phyloP scores from a whole-genome alignment of 1,140 invertebrate species.

The Bursaphelenchus mucronatus region DNA sequence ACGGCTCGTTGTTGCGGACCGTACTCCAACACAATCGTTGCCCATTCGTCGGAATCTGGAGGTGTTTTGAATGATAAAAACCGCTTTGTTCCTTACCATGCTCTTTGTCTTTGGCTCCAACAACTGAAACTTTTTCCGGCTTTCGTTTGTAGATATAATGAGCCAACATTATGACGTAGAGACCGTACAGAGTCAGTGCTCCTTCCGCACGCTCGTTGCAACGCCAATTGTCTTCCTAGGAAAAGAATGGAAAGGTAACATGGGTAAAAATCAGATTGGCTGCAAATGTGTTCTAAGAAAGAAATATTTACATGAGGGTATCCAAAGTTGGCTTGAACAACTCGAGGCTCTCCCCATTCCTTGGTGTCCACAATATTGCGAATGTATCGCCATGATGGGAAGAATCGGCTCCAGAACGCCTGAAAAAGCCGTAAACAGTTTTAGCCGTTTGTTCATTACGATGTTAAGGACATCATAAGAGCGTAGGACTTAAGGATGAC shows the following conservation, averaged over 20 bases:
- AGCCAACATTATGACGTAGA: constrained; percentile 66
- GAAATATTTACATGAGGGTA: constrained; percentile 15
- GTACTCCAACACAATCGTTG: constrained; percentile 25
- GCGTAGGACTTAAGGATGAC: no score
- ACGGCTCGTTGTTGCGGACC: constrained; percentile 66
- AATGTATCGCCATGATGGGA: constrained; percentile 24
- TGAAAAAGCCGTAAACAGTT: neutral
- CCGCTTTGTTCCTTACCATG: neutral
- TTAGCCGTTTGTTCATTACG: no score
- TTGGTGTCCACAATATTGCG: constrained; percentile 21
- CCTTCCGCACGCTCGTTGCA: constrained; percentile 20
- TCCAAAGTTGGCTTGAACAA: constrained; percentile 11
- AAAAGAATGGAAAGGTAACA: constrained; percentile 11
- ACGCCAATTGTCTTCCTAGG: constrained; percentile 15
- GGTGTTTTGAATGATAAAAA: constrained; percentile 66
- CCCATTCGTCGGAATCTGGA: constrained; percentile 39
- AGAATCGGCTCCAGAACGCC: constrained; percentile 30
- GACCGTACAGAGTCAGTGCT: constrained; percentile 12
- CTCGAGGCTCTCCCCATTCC: constrained; percentile 25
- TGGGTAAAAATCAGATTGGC: neutral
- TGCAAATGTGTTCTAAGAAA: no score
- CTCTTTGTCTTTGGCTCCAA: constrained; percentile 61
- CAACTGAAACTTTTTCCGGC: constrained; percentile 34
- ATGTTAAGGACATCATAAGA: no score
- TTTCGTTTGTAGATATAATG: constrained; percentile 55